phyloP scores from a whole-genome alignment of 2,888 invertebrate genomes.

The Parapristionchus giblindavisi region DNA sequence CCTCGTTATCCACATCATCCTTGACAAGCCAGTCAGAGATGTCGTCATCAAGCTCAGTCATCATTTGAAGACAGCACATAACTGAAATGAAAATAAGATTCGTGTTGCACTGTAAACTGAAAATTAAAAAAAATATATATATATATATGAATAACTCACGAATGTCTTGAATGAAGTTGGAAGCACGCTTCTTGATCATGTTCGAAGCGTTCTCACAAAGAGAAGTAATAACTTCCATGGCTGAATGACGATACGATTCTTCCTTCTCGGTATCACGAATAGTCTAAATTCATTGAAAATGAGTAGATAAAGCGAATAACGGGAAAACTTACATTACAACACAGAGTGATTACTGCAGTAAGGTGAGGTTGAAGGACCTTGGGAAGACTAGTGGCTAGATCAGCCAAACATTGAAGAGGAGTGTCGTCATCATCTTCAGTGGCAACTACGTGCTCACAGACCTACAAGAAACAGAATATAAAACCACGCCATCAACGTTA shows the following conservation, averaged over 20 bases:
- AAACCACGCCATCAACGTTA: background rate
- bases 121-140: background rate
- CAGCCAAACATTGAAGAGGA: slow-evolving; percentile 89
- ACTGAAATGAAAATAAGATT: slow-evolving; percentile 73
- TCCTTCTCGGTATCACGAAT: slow-evolving; percentile 69
- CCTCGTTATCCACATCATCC: slow-evolving; percentile 82
- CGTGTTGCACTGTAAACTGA: background rate
- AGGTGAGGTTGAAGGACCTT: slow-evolving; percentile 75
- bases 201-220: slow-evolving; percentile 93
- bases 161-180: slow-evolving; percentile 80
- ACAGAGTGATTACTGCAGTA: slow-evolving; percentile 18
- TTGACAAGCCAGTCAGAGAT: slow-evolving; percentile 87
- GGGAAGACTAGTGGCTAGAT: slow-evolving; percentile 90
- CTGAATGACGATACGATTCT: slow-evolving; percentile 84
- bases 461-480: slow-evolving; percentile 71
- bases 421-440: slow-evolving; percentile 78
- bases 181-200: slow-evolving; percentile 91
- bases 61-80: slow-evolving; percentile 87
- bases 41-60: slow-evolving; percentile 93
- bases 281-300: slow-evolving; percentile 41
- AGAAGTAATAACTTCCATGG: slow-evolving; percentile 85
- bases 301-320: background rate
- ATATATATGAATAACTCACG: slow-evolving; percentile 67
- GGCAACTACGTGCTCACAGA: slow-evolving; percentile 83
- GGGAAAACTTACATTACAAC: slow-evolving; percentile 2